Conservation (phyloP, 2,888 invertebrate genomes). For the Hypolimnas misippus region DNA sequence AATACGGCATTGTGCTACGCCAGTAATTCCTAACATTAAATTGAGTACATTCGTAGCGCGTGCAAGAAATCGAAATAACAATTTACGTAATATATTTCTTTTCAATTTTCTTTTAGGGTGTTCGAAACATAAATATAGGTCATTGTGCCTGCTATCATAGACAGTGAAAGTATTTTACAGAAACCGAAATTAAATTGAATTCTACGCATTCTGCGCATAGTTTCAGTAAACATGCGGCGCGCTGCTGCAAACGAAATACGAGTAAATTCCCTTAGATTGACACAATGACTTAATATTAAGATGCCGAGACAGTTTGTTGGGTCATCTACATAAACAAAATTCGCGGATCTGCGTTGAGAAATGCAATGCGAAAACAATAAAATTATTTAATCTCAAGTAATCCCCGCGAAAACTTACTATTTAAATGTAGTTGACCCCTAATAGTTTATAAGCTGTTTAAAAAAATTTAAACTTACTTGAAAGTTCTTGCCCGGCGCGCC, state of each 20-base stretch:
- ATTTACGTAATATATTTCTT: too few relatives aligned
- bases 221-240: constrained; percentile 38
- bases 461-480: constrained; percentile 24
- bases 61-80: neutral
- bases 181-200: constrained; percentile 5
- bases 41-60: constrained; percentile 1
- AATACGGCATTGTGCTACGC: neutral
- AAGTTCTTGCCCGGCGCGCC: constrained; percentile 25
- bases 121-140: too few relatives aligned
- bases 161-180: neutral
- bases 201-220: constrained; percentile 34
- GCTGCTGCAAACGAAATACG: constrained; percentile 29
- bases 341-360: neutral
- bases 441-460: constrained; percentile 21
- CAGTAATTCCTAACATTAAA: neutral
- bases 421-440: neutral
- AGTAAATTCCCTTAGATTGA: constrained; percentile 26
- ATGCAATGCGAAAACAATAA: neutral
- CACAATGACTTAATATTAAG: constrained; percentile 21
- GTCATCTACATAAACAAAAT: constrained; percentile 11
- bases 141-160: too few relatives aligned
- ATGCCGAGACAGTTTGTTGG: constrained; percentile 12
- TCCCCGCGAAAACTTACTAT: constrained; percentile 17
- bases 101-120: too few relatives aligned
- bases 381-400: constrained; percentile 14